Evolutionary conservation across 1,140 invertebrate species (phyloP).

Genomic region (Calephelis virginiensis): DNA sequence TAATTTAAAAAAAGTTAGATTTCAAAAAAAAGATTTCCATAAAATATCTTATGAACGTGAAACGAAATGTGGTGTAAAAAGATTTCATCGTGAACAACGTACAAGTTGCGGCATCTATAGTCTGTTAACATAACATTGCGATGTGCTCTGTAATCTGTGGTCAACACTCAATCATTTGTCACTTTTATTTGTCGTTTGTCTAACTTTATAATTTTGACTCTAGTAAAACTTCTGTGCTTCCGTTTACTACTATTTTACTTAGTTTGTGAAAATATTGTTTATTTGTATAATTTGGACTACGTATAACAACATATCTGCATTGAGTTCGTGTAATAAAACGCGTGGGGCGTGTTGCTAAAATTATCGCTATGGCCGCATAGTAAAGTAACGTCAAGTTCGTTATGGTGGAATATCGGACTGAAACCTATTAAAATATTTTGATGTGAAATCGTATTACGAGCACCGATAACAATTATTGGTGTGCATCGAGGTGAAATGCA

Average conservation of each 20-base stretch:
- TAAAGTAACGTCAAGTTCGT: slow-evolving; percentile 56
- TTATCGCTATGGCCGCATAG: slow-evolving; percentile 61
- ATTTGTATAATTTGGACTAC: slow-evolving; percentile 1
- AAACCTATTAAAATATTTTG: slow-evolving; percentile 47
- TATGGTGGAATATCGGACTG: slow-evolving; percentile 52
- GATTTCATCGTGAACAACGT: slow-evolving; percentile 12
- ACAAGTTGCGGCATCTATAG: slow-evolving; percentile 8
- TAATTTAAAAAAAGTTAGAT: no score
- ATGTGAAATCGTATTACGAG: slow-evolving; percentile 44
- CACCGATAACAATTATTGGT: slow-evolving; percentile 50
- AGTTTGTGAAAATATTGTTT: slow-evolving; percentile 31
- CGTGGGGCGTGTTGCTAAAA: slow-evolving; percentile 56
- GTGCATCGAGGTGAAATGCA: slow-evolving; percentile 67
- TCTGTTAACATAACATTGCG: not conserved
- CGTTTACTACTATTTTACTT: slow-evolving; percentile 21
- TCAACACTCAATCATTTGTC: slow-evolving; percentile 21
- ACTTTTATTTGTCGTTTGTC: slow-evolving; percentile 26
- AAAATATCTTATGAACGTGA: not conserved
- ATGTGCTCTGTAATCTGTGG: slow-evolving; percentile 8
- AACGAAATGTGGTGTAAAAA: not conserved
- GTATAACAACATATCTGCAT: slow-evolving; percentile 3
- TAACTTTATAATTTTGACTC: slow-evolving; percentile 14
- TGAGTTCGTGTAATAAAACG: slow-evolving; percentile 41
- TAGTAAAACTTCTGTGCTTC: slow-evolving; percentile 21
- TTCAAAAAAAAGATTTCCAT: no score